Evolutionary conservation across 2,113 vertebrate species (phyloP), one percentile per base, ranked within the genome.

Genomic region (Hyaena hyaena): DNA sequence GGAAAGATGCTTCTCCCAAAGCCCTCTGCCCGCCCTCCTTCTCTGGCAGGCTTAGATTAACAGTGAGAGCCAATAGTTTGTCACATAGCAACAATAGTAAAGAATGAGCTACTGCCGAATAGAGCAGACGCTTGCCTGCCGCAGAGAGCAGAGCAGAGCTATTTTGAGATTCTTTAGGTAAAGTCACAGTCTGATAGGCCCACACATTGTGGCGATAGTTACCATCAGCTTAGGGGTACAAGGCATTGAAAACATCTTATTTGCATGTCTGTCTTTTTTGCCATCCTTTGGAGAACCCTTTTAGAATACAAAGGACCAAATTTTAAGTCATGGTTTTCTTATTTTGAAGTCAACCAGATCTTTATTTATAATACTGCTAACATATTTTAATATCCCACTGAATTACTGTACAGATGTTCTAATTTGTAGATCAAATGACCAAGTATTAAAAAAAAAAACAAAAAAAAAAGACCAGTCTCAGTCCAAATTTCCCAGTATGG

Each of bases 1-100:
- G 92, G 50, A 71, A 33, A 12, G 53, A 68, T 63, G 53, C 50
- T 83, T 23, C 39, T 85, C 63, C 21, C 33, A 69, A 69, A 95
- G 88, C 80, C 39, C 80, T 93, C 92, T 84, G 63, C 39, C 86
- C 1, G 2, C 94, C 87, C 96, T 90, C 73, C 92, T 73, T 87
- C 96, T 88, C 86, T 68, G 48, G 81, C 66, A 93, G 76, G 91
- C 95, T 88, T 43, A 66, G 84, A 89, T 95, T 66, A 88, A 91
- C 92, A 88, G 77, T 48, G 88, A 94, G 96, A 98, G 95, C 95
- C 97, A 97, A 96, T 96, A 93, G 94, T 92, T 95, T 87, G 95
- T 96, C 95, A 97, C 97, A 93, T 92, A 98, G 97, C 97, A 97
- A 98, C 97, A 97, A 96, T 97, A 97, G 94, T 96, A 97, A 98